Base-by-base conservation (phyloP, 2,797 vertebrate species). In the Moxostoma hubbsi region DNA sequence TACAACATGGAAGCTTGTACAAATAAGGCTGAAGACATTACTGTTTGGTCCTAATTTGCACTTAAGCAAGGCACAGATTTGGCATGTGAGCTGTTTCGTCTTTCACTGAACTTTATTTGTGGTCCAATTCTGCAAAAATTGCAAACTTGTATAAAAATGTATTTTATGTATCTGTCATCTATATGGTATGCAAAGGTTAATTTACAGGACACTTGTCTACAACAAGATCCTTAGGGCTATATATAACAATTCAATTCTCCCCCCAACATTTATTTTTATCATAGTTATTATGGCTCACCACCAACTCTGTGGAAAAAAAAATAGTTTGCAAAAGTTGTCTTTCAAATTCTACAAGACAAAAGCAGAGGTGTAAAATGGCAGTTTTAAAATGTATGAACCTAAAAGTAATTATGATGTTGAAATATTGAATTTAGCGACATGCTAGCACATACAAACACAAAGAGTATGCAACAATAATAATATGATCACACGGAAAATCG, bases 31-130 rank as follows among this genome's bases (percentile, higher is more conserved):
- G 10, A 59, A 59, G 45, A 54, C 61, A 4, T 73, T 7, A 16
- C 16, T 51, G 58, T 36, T 62, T 63, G 47, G 13, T 46, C 50
- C 58, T 43, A 43, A 43, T 36, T 43, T 51, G 24, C 49, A 15
- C 47, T 43, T 3, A 50, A 13, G 36, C 2, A 36, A 36, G 36
- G 36, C 36, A 36, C 36, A 36, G 36, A 3, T 15, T 36, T 6
- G 51, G 45, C 46, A 6, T 59, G 45, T 61, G 46, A 73, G 13
- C 24, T 45, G 36, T 15, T 15, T 55, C 6, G 18, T 10, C 13
- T 7, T 45, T 53, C 69, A 63, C 49, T 74, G 72, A 45, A 43
- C 61, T 75, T 13, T 74, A 6, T 18, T 64, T 46, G 61, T 75
- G 62, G 43, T 16, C 36, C 36, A 73, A 67, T 16, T 7, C 47